Conservation (phyloP, 2,797 vertebrate genomes). For the Peromyscus attwateri region DNA sequence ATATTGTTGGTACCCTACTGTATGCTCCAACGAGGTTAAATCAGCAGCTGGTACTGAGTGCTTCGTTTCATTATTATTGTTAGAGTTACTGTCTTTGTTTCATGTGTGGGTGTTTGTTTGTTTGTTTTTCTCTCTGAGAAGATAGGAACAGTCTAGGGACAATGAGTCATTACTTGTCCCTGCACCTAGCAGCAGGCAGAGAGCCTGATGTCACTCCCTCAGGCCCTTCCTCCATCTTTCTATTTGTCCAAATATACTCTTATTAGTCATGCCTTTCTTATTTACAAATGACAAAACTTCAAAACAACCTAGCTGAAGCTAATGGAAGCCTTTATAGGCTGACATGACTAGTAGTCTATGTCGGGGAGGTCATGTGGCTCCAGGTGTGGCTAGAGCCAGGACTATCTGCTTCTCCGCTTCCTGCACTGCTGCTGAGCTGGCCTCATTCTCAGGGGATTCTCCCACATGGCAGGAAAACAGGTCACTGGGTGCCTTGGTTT, state of each 20-base stretch:
- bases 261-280: slow-evolving; percentile 16
- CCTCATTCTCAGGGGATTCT: neutral
- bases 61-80: neutral
- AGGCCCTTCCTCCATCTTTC: neutral
- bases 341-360: neutral
- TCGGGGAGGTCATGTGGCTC: neutral
- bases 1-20: neutral
- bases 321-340: neutral
- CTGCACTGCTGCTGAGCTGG: neutral
- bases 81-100: neutral
- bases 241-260: slow-evolving; percentile 4
- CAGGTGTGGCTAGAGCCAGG: neutral
- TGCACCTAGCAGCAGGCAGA: neutral
- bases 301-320: neutral
- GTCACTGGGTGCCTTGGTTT: neutral
- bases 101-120: neutral
- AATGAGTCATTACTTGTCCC: neutral
- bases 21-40: neutral
- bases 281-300: slow-evolving; percentile 33
- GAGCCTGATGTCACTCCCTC: neutral
- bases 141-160: neutral
- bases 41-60: neutral
- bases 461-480: neutral
- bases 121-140: slow-evolving; percentile 26
- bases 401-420: neutral